A percentile compares a stretch with the other conserved stretches of the same genome.
Conservation (phyloP, 1,140 invertebrate genomes). For the Mylabris phalerata region DNA sequence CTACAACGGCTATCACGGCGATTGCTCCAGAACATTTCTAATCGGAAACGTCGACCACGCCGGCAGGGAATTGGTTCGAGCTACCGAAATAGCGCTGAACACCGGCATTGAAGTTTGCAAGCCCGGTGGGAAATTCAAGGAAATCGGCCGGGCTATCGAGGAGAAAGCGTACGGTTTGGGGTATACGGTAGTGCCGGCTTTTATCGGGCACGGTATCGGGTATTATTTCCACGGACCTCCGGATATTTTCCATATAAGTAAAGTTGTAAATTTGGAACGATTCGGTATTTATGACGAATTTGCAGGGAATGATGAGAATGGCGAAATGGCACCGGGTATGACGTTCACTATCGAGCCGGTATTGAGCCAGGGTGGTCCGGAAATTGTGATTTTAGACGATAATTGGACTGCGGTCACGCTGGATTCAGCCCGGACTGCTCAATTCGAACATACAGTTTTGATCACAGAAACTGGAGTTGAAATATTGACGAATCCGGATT, state of each 20-base stretch:
- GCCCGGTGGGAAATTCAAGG: conserved; percentile 63
- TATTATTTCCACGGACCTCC: conserved; percentile 87
- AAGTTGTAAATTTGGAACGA: too few relatives aligned
- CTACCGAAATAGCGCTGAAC: conserved; percentile 65
- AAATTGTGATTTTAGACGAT: conserved; percentile 70
- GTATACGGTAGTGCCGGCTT: conserved; percentile 66
- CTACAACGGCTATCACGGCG: conserved; percentile 82
- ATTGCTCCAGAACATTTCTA: conserved; percentile 82
- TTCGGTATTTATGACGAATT: too few relatives aligned
- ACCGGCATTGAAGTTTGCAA: conserved; percentile 71
- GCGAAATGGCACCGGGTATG: conserved; percentile 81
- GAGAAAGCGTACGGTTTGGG: conserved; percentile 55
- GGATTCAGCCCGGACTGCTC: conserved; percentile 75
- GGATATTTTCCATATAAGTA: conserved; percentile 75
- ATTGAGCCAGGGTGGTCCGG: conserved; percentile 61
- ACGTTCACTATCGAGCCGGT: conserved; percentile 94
- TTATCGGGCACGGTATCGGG: conserved; percentile 91
- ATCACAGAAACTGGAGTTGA: conserved; percentile 68
- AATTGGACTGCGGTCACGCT: conserved; percentile 79
- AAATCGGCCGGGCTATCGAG: conserved; percentile 67
- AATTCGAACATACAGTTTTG: conserved; percentile 87
- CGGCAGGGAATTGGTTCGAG: conserved; percentile 60
- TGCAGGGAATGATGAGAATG: conserved; percentile 49
- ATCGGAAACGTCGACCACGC: conserved; percentile 74
- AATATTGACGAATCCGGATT: conserved; percentile 53